Evolutionary conservation across 2,113 vertebrate genomes (phyloP), one percentile per base, ranked within the genome.

Genomic region (Spermophilus dauricus): DNA sequence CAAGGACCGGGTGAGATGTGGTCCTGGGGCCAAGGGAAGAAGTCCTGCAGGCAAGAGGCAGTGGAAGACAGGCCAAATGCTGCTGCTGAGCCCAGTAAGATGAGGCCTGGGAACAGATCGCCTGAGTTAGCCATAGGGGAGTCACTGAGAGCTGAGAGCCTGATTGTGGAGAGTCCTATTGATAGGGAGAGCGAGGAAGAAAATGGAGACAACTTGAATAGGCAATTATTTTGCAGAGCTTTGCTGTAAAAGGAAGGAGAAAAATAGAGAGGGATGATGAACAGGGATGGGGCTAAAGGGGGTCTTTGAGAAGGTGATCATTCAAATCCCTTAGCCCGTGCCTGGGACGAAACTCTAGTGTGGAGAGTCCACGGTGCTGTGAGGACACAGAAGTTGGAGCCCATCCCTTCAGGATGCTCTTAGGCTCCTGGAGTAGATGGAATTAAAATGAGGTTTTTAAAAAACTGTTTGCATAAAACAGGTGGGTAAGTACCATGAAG

Each of bases 111-210:
- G 42, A 89, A 78, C 28, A 28, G 72, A 30, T 14, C 53, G 28
- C 0, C 7, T 12, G 58, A 81, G 14, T 63, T 22, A 30, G 84
- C 58, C n/a, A 37, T 9, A 28, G 7, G 51, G 83, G 63, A 53
- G 6, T 82, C 12, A 28, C 1, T 3, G 30, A 9, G 24, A 61
- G 12, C 42, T 10, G 2, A 56, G n/a, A 63, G 56, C 26, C 70
- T 37, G 24, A 56, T 0, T 56, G 84, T 51, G 81, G 12, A 48
- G 7, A 13, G 67, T 67, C n/a, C 12, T 17, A 1, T 0, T 0
- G 72, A 65, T 1, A 91, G 3, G 28, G 34, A 67, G 22, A 69
- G 45, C 82, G 34, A 72, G 63, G 56, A 89, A 86, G 56, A 39
- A 92, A 58, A 67, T 2, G 22, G 39, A 76, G 58, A 73, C 56